Conservation (phyloP, 2,797 vertebrate genomes). For the Pangasius mekongensis region DNA sequence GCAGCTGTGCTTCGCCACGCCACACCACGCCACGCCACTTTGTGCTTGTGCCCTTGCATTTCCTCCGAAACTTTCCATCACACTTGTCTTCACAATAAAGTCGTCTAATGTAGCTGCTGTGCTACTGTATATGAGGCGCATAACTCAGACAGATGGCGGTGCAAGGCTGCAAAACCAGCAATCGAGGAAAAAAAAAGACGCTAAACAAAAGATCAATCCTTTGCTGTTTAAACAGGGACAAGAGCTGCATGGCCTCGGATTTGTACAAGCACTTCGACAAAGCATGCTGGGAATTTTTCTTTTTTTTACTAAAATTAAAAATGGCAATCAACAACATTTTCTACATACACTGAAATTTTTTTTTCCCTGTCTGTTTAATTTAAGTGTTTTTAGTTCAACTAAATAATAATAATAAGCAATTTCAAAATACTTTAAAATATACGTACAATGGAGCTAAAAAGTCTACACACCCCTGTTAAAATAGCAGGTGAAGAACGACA, state of each 20-base stretch:
- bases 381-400: not conserved
- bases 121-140: slow-evolving; percentile 32
- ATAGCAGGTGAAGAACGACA: too few relatives aligned
- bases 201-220: slow-evolving; percentile 37
- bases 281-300: not conserved
- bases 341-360: not conserved
- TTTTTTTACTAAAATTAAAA: not conserved
- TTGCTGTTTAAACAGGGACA: not conserved
- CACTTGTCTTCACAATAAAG: slow-evolving; percentile 44
- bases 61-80: slow-evolving; percentile 47
- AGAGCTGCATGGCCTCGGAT: not conserved
- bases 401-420: not conserved
- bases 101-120: slow-evolving; percentile 36
- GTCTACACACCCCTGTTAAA: too few relatives aligned
- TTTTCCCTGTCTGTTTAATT: not conserved
- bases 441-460: too few relatives aligned
- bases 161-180: slow-evolving; percentile 35
- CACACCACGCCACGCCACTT: not conserved
- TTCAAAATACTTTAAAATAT: not conserved
- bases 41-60: slow-evolving; percentile 47
- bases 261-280: not conserved
- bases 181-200: slow-evolving; percentile 16
- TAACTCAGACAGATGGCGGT: slow-evolving; percentile 46
- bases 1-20: slow-evolving; percentile 28
- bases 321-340: not conserved